These are phyloP conservation scores for Acanthurus lineatus DNA, from an alignment of 2,797 vertebrate genomes.

Conservation along the genomic window DNA sequence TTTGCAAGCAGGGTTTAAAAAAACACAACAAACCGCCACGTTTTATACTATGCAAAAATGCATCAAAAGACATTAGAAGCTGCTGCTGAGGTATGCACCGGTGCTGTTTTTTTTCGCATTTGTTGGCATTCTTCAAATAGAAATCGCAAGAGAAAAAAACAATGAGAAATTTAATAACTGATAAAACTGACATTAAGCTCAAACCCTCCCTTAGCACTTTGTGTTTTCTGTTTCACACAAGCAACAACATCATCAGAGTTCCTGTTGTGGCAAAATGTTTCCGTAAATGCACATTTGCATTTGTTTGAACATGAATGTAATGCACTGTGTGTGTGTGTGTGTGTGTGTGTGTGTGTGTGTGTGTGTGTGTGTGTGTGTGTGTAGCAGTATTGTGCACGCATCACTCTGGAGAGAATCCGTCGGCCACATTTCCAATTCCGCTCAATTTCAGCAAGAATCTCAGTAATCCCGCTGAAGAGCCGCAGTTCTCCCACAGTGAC, in stretches of 20 bases:
- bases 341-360: constrained; percentile 23
- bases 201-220: constrained; percentile 11
- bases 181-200: constrained; percentile 41
- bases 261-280: constrained; percentile 63
- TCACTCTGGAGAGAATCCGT: constrained; percentile 73
- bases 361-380: constrained; percentile 18
- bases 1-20: constrained; percentile 57
- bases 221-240: constrained; percentile 23
- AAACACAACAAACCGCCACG: constrained; percentile 55
- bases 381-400: constrained; percentile 36
- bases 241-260: constrained; percentile 41
- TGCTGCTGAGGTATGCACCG: constrained; percentile 23
- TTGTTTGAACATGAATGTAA: constrained; percentile 51
- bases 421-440: constrained; percentile 82
- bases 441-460: constrained; percentile 85
- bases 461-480: constrained; percentile 86
- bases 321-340: constrained; percentile 27
- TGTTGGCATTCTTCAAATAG: constrained; percentile 32
- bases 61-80: constrained; percentile 31
- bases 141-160: constrained; percentile 27
- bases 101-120: constrained; percentile 66
- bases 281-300: constrained; percentile 69
- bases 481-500: constrained; percentile 83
- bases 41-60: constrained; percentile 71
- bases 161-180: constrained; percentile 27